Percentiles rank a stretch among this genome's conserved stretches.
Evolutionary conservation across 2,797 vertebrate genomes (phyloP).

Genomic region (Octomys mimax): DNA sequence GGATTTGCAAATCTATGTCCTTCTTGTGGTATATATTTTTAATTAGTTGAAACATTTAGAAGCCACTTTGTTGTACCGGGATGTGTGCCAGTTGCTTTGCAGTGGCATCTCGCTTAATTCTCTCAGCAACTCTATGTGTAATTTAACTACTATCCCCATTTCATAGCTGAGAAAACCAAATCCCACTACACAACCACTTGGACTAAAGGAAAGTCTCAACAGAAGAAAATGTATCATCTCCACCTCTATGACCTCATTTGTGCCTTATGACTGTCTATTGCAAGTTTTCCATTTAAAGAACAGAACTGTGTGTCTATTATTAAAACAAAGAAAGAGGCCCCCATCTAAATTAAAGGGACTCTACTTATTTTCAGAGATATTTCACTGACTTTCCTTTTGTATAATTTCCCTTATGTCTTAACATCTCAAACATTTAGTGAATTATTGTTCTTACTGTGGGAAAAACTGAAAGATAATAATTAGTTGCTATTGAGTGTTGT

Average conservation of each 20-base stretch:
- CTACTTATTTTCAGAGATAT: not conserved
- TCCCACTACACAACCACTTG: not conserved
- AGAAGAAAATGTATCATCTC: not conserved
- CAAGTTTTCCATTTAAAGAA: conserved; percentile 19
- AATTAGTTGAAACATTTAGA: not conserved
- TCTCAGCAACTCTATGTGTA: not conserved
- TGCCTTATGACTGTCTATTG: not conserved
- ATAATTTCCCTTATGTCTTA: not conserved
- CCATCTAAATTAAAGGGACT: not conserved
- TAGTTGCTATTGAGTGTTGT: not conserved
- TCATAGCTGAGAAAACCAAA: not conserved
- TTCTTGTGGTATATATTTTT: not conserved
- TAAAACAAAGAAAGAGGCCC: conserved; percentile 13
- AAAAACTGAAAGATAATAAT: not conserved
- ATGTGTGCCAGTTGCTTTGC: not conserved
- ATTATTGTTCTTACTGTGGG: not conserved
- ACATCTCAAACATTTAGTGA: conserved; percentile 25
- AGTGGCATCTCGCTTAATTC: not conserved
- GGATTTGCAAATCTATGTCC: not conserved
- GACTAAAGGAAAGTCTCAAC: not conserved
- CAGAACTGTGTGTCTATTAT: not conserved
- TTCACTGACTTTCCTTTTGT: not conserved
- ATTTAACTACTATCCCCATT: not conserved
- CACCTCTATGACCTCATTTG: not conserved
- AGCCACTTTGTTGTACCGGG: not conserved